Base-by-base conservation (phyloP, 2,113 vertebrate species). In the Anoplopoma fimbria region DNA sequence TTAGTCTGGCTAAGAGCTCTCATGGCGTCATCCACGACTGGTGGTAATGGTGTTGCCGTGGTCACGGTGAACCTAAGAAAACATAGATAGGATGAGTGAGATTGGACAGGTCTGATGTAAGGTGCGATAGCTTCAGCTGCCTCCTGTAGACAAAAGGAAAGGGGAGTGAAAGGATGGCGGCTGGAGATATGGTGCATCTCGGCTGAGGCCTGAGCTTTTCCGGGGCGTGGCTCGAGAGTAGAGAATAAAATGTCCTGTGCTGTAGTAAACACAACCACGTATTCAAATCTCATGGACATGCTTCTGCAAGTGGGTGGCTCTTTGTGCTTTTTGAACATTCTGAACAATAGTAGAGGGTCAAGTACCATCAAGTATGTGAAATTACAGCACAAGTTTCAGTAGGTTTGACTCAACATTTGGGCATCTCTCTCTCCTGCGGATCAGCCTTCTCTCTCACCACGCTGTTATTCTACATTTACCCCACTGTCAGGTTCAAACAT, bases 21-120 rank as follows among this genome's bases (percentile, higher is more conserved):
- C 61, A 9, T 29, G 81, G 45, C 14, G 73, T 62, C 19, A 79
- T 90, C 89, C 49, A 15, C 74, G 75, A 77, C 82, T 57, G 88
- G 84, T 87, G 84, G 87, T n/a, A 87, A 9, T 84, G 19, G 71
- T 47, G 89, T 27, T 83, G 91, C 69, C 40, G 88, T 77, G 85
- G 88, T 64, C 84, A 3, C 61, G 87, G 63, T 9, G 87, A 81
- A 92, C 93, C 92, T 93, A 83, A 88, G 90, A 79, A 90, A 47
- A 91, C 88, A 93, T 83, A 93, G 68, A 93, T 83, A 70, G 82
- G 82, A 90, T 79, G 75, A 83, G 83, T 92, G 90, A 93, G 88
- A 83, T 36, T 72, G 80, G 36, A 68, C 74, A 42, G 70, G 68
- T 88, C 60, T 53, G 75, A 72, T 42, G 57, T 25, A 12, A 61